These are phyloP conservation scores for Rynchops niger DNA, from an alignment of 2,113 vertebrate genomes.

Conservation along the genomic window DNA sequence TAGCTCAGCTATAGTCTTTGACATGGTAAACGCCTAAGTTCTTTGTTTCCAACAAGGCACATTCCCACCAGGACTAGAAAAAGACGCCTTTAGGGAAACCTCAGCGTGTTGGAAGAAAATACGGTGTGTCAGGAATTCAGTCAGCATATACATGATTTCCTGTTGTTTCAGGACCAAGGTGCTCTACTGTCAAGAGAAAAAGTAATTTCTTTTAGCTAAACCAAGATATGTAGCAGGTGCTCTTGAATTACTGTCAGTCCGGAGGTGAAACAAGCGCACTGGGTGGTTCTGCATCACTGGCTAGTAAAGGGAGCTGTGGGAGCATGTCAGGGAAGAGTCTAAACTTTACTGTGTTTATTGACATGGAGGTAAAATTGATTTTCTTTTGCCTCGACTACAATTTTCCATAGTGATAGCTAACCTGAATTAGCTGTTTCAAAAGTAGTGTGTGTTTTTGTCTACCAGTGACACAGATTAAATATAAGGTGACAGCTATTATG, in stretches of 20 bases:
- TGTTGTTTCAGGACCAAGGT: background rate
- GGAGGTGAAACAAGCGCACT: background rate
- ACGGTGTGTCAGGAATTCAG: background rate
- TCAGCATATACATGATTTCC: background rate
- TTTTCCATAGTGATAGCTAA: background rate
- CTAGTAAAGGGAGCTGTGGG: background rate
- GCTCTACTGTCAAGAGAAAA: background rate
- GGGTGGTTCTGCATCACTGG: background rate
- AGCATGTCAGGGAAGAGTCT: background rate
- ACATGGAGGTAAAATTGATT: background rate
- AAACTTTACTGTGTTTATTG: background rate
- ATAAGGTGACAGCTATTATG: slow-evolving; percentile 4
- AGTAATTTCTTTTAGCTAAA: background rate
- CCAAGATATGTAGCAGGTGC: background rate
- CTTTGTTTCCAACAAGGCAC: background rate
- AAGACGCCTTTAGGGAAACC: background rate
- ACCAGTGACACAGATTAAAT: background rate
- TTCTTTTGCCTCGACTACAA: background rate
- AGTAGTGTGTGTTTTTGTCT: background rate
- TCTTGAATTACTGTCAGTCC: background rate
- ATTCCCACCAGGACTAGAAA: background rate
- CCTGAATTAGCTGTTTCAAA: slow-evolving; percentile 8
- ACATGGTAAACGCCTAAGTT: background rate
- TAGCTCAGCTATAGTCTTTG: background rate
- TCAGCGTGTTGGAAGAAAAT: background rate